Evolutionary conservation across 2,888 invertebrate genomes (phyloP).

Genomic region (Drosophila percnosoma): DNA sequence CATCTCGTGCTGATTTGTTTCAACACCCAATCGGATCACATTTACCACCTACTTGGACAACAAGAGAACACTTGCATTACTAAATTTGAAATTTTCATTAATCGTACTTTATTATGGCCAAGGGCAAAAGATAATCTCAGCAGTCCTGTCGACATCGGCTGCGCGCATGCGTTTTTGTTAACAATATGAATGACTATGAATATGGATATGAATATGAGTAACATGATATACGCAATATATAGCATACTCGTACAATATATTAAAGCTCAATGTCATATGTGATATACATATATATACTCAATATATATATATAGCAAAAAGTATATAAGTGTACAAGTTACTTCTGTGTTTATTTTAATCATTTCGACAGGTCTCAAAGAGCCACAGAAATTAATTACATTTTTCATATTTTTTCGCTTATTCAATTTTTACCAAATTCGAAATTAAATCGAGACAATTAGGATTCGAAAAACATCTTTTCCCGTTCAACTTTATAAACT

Average conservation of each 20-base stretch:
- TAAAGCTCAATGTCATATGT: slow-evolving; percentile 61
- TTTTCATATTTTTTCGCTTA: slow-evolving; percentile 33
- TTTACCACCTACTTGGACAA: not conserved
- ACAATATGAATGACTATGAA: slow-evolving; percentile 49
- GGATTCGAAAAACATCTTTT: not conserved
- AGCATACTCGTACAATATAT: slow-evolving; percentile 40
- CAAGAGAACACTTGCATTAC: slow-evolving; percentile 7
- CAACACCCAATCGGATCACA: slow-evolving; percentile 10
- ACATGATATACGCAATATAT: slow-evolving; percentile 45
- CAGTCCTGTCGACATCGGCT: slow-evolving; percentile 88
- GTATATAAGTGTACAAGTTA: slow-evolving; percentile 47
- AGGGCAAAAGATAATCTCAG: slow-evolving; percentile 70
- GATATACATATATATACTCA: slow-evolving; percentile 57
- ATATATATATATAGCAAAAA: slow-evolving; percentile 45
- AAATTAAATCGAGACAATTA: not conserved
- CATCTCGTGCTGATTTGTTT: slow-evolving; percentile 19
- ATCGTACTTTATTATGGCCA: slow-evolving; percentile 69
- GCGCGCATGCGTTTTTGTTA: slow-evolving; percentile 86
- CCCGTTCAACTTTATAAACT: not conserved
- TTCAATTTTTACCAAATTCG: slow-evolving; percentile 3
- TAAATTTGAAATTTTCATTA: slow-evolving; percentile 3
- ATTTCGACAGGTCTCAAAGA: slow-evolving; percentile 20
- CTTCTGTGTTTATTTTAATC: slow-evolving; percentile 44
- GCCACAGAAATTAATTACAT: slow-evolving; percentile 17
- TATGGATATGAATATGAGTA: slow-evolving; percentile 48